phyloP scores from a whole-genome alignment of 2,113 vertebrate genomes.

The Steatornis caripensis region DNA sequence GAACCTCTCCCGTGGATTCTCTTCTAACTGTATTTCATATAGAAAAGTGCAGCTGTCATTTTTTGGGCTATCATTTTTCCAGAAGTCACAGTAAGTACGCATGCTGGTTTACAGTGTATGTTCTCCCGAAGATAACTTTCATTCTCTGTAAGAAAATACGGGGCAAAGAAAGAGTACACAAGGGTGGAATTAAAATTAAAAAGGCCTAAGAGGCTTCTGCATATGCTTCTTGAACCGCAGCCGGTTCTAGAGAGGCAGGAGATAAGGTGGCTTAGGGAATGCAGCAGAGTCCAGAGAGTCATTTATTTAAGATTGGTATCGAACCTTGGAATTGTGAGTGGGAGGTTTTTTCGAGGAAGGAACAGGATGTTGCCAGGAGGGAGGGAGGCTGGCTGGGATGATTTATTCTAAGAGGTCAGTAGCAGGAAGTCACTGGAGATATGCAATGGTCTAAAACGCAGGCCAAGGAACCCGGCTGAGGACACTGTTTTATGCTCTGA shows the following conservation, averaged over 20 bases:
- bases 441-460: not conserved
- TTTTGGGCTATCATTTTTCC: not conserved
- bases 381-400: conserved; percentile 19
- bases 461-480: conserved; percentile 11
- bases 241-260: conserved; percentile 14
- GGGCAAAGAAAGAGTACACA: not conserved
- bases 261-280: conserved; percentile 66
- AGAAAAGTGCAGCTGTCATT: not conserved
- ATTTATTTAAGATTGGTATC: conserved; percentile 76
- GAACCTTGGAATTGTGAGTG: conserved; percentile 57
- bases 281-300: conserved; percentile 29
- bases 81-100: not conserved
- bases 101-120: not conserved
- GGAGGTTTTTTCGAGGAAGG: conserved; percentile 53
- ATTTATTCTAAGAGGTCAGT: conserved; percentile 51
- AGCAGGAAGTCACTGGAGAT: conserved; percentile 55
- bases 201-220: not conserved
- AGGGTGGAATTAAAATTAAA: conserved; percentile 39
- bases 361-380: conserved; percentile 71
- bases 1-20: not conserved
- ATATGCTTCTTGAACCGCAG: conserved; percentile 51
- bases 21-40: not conserved
- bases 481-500: not conserved
- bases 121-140: not conserved
- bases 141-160: not conserved